Base-by-base conservation (phyloP, 2,113 vertebrate genomes). In the Tyto alba region DNA sequence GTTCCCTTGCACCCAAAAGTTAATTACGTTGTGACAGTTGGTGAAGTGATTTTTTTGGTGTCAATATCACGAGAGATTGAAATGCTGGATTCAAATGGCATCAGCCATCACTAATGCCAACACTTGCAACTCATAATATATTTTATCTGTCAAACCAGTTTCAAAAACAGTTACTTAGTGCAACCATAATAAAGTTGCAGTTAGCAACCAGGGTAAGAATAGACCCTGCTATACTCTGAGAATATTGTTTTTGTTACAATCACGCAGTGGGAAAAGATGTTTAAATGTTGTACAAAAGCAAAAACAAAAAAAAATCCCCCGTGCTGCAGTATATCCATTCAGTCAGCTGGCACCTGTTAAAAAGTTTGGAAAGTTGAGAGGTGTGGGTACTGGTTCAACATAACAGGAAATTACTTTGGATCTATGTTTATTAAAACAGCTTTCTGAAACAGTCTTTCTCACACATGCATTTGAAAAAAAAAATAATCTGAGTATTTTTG, bases 321-420 rank as follows among this genome's bases (percentile, higher is more conserved):
- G 26, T 14, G 23, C 55, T 85, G 76, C 80, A 89, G 64, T 68
- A 36, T 7, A 74, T 67, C 52, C 34, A 34, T 55, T 72, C 53
- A 76, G 76, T 82, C 64, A 92, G 15, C 45, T 73, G 77, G 78
- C 78, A 91, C 67, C 55, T 82, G 63, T 25, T 69, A 57, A 40
- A 73, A 83, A 85, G 66, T 89, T 93, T 82, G 86, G 53, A 30
- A 45, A 90, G 36, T 53, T 87, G 45, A 67, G 38, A 85, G 59
- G 43, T 66, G 38, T 59, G 41, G 23, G 32, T 62, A 52, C 60
- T 16, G 38, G 47, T 75, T 81, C 83, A 92, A 38, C 50, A 69
- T 27, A 88, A 96, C 59, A 96, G 95, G 93, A 96, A 92, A 96
- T 85, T 92, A 78, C 74, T 71, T 82, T 53, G 77, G 66, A 92